Conservation (phyloP, 2,888 invertebrate species). For the Caenorhabditis wallacei region DNA sequence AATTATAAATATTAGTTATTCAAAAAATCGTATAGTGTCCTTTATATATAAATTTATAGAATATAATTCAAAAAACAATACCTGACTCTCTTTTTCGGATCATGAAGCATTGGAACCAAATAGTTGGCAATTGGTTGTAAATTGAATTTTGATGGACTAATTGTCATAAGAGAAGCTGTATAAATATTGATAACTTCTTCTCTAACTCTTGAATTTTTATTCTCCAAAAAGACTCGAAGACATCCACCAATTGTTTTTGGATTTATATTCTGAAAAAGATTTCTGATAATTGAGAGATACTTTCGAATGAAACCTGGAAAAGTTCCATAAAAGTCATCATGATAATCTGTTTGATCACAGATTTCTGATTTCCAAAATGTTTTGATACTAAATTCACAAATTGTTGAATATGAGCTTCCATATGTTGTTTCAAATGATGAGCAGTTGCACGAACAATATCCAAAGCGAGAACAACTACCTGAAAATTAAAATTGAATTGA, state of each 20-base stretch:
- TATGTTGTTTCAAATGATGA: constrained; percentile 83
- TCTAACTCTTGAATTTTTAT: constrained; percentile 86
- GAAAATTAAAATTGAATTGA: no score
- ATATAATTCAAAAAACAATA: neutral
- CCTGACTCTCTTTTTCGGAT: constrained; percentile 89
- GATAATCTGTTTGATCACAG: constrained; percentile 84
- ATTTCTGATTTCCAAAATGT: constrained; percentile 85
- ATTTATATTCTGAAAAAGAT: constrained; percentile 69
- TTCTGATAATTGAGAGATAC: neutral
- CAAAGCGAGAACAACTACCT: constrained; percentile 84
- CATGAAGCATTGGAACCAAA: constrained; percentile 85
- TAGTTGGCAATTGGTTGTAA: constrained; percentile 84
- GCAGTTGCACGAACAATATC: constrained; percentile 85
- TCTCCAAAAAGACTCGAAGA: constrained; percentile 85
- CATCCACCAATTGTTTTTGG: constrained; percentile 86
- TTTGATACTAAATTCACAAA: constrained; percentile 84
- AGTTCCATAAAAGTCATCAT: constrained; percentile 85
- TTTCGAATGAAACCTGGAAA: constrained; percentile 84
- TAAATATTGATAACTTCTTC: constrained; percentile 88
- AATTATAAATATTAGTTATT: neutral
- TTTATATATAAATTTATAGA: neutral
- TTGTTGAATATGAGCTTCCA: constrained; percentile 80
- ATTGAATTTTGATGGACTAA: constrained; percentile 89
- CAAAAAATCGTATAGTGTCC: neutral
- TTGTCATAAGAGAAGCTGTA: constrained; percentile 89